Evolutionary conservation across 2,888 invertebrate species (phyloP).

Genomic region (Alloscopus bannaensis): DNA sequence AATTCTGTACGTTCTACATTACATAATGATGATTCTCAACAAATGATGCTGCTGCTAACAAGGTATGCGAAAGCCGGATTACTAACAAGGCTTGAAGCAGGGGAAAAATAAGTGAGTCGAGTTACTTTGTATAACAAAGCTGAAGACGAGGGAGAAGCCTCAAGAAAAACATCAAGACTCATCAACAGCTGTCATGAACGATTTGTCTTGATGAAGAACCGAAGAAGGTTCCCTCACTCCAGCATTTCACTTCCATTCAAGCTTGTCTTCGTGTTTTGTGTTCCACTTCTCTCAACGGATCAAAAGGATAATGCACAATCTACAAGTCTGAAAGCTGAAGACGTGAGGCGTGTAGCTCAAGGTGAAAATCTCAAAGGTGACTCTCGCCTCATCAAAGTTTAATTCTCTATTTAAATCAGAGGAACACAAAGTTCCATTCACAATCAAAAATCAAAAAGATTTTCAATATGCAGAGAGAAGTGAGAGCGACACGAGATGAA

Average conservation of each 20-base stretch:
- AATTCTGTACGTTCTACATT: conserved; percentile 41
- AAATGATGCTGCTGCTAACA: conserved; percentile 46
- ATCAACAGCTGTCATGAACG: conserved; percentile 71
- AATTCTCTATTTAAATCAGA: conserved; percentile 28
- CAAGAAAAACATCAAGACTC: conserved; percentile 71
- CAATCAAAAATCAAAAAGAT: conserved; percentile 11
- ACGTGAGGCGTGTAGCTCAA: not conserved
- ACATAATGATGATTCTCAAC: conserved; percentile 29
- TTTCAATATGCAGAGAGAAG: conserved; percentile 5
- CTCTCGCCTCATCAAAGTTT: conserved; percentile 21
- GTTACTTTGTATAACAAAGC: conserved; percentile 38
- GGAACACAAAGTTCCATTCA: conserved; percentile 9
- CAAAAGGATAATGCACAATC: not conserved
- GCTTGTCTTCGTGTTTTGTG: too few relatives aligned
- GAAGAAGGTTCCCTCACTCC: conserved; percentile 55
- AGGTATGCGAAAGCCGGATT: conserved; percentile 59
- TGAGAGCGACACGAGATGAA: conserved; percentile 6
- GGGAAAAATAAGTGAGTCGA: conserved; percentile 54
- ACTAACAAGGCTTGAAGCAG: conserved; percentile 63
- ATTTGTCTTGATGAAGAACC: conserved; percentile 70
- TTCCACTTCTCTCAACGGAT: not conserved
- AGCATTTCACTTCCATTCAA: too few relatives aligned
- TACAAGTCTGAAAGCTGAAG: too few relatives aligned
- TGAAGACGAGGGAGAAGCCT: conserved; percentile 43
- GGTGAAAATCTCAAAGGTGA: conserved; percentile 1